Conservation (phyloP, 2,113 vertebrate genomes). For the Lepisosteus oculatus region DNA sequence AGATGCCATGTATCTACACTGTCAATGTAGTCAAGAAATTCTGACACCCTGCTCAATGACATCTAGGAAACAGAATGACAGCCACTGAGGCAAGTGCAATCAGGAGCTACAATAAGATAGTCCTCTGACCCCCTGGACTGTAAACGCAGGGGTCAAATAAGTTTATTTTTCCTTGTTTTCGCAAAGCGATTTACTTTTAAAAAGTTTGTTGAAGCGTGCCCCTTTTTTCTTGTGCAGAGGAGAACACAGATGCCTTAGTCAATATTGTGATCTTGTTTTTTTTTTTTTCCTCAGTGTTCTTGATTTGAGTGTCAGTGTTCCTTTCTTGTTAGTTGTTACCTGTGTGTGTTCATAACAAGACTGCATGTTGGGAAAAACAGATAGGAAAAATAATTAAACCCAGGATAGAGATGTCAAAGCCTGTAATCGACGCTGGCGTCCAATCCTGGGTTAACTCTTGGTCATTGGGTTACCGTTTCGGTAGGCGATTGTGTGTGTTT, state of each 20-base stretch:
- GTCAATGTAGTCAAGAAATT: background rate
- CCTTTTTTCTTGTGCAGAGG: constrained; percentile 3
- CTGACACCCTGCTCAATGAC: background rate
- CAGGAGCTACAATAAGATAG: constrained; percentile 8
- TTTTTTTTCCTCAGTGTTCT: background rate
- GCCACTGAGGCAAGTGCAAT: constrained; percentile 22
- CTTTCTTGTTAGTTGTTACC: background rate
- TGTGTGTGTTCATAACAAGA: background rate
- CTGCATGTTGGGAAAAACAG: background rate
- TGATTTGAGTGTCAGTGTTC: background rate
- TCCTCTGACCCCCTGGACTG: constrained; percentile 21
- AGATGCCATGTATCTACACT: background rate
- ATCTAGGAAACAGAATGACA: background rate
- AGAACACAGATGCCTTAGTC: constrained; percentile 24
- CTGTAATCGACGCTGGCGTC: background rate
- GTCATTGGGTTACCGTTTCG: background rate
- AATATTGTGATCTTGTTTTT: constrained; percentile 10
- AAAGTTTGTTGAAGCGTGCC: background rate
- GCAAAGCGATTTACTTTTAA: constrained; percentile 7
- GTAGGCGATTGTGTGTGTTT: background rate
- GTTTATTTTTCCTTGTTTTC: background rate
- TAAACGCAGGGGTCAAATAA: constrained; percentile 11
- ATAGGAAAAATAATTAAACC: background rate
- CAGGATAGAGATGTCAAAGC: background rate
- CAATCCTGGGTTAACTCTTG: background rate